phyloP scores from a whole-genome alignment of 2,797 vertebrate species.

The Anableps anableps region DNA sequence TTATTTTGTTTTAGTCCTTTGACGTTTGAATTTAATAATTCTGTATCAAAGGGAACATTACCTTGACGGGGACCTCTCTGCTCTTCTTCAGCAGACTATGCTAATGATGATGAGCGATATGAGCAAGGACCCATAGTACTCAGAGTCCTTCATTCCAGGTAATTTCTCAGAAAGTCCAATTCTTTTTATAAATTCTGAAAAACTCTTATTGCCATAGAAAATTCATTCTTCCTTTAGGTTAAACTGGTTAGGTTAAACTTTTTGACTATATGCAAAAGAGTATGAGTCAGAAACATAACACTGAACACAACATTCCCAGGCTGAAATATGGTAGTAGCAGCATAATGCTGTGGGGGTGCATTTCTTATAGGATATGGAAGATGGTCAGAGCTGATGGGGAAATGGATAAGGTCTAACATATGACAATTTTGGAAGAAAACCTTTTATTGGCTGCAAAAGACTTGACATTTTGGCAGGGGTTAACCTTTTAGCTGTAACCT shows the following conservation, averaged over 20 bases:
- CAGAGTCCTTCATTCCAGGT: conserved; percentile 27
- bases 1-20: conserved; percentile 25
- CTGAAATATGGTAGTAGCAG: background rate
- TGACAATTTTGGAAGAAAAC: background rate
- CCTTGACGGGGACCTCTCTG: background rate
- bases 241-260: background rate
- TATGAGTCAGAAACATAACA: background rate
- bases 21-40: background rate
- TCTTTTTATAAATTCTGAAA: conserved; percentile 19
- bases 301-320: background rate
- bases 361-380: background rate
- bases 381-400: background rate
- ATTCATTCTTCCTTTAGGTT: background rate
- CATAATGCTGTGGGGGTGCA: background rate
- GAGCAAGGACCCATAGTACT: conserved; percentile 7
- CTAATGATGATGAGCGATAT: conserved; percentile 25
- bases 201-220: conserved; percentile 8
- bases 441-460: background rate
- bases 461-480: background rate
- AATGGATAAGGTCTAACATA: background rate
- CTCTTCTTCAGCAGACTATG: conserved; percentile 32
- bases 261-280: background rate
- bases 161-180: conserved; percentile 10
- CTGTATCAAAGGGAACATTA: conserved; percentile 30
- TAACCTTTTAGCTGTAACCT: background rate